A percentile compares a stretch with the other conserved stretches of the same genome.
Evolutionary conservation across 2,113 vertebrate species (phyloP).

Genomic region (Hippoglossus stenolepis): DNA sequence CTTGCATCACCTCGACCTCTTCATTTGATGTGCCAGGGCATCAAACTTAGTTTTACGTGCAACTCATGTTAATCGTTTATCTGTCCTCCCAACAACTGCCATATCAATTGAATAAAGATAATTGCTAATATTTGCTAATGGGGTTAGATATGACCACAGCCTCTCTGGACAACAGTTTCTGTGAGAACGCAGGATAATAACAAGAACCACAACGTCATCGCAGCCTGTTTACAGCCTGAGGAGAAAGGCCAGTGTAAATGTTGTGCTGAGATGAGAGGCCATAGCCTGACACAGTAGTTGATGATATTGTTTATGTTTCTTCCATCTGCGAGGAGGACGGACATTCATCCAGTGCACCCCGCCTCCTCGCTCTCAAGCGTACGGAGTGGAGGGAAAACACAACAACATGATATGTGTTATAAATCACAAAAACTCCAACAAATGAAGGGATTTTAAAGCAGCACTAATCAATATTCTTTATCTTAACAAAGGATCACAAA

Average conservation of each 20-base stretch:
- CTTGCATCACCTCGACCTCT: background rate
- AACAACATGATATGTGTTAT: background rate
- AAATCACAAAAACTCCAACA: background rate
- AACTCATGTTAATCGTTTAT: background rate
- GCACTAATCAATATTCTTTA: background rate
- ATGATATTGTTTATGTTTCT: conserved; percentile 46
- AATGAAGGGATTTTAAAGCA: background rate
- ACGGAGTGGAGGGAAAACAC: background rate
- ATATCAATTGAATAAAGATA: too few relatives aligned
- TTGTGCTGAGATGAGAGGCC: conserved; percentile 25
- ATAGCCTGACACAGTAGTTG: conserved; percentile 6
- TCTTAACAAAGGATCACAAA: too few relatives aligned
- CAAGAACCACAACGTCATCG: conserved; percentile 21
- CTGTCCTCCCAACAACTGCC: background rate
- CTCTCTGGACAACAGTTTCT: conserved; percentile 5
- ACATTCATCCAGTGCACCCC: background rate
- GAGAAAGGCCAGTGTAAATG: conserved; percentile 43
- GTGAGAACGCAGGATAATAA: conserved; percentile 30
- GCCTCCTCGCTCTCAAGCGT: background rate
- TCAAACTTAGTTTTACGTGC: background rate
- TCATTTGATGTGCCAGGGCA: background rate
- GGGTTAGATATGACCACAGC: background rate
- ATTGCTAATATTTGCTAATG: background rate
- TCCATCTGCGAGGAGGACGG: conserved; percentile 16
- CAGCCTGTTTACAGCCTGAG: conserved; percentile 43